Percentiles rank a stretch among this genome's conserved stretches.
These are phyloP conservation scores for Drosophila asahinai DNA, from an alignment of 1,140 invertebrate species.

Conservation along the genomic window DNA sequence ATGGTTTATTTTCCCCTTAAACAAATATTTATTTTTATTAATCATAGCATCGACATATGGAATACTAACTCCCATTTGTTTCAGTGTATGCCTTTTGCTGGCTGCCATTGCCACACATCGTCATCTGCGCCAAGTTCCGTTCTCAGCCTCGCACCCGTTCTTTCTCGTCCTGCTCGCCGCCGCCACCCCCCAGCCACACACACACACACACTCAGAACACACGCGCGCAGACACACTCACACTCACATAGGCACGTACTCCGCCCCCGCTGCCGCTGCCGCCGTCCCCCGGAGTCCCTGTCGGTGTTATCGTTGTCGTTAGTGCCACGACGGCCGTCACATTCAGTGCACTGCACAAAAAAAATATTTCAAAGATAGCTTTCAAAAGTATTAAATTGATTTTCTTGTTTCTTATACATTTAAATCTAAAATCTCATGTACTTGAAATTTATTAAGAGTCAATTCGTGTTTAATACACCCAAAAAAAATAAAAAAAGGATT, in stretches of 20 bases:
- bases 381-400: too few relatives aligned
- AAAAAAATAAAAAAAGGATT: too few relatives aligned
- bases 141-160: slow-evolving; percentile 47
- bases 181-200: slow-evolving; percentile 1
- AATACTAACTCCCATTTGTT: not conserved
- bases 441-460: too few relatives aligned
- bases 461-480: too few relatives aligned
- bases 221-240: slow-evolving; percentile 10
- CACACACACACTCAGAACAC: slow-evolving; percentile 4
- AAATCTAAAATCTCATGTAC: too few relatives aligned
- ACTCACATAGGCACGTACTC: slow-evolving; percentile 29
- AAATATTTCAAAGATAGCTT: too few relatives aligned
- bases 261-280: slow-evolving; percentile 1
- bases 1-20: too few relatives aligned
- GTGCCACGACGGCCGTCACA: slow-evolving; percentile 66
- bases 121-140: slow-evolving; percentile 68
- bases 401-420: too few relatives aligned
- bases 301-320: slow-evolving; percentile 68
- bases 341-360: slow-evolving; percentile 11
- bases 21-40: too few relatives aligned
- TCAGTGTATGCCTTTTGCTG: slow-evolving; percentile 57
- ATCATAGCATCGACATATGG: too few relatives aligned
- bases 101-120: slow-evolving; percentile 70
- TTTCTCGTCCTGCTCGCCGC: slow-evolving; percentile 20
- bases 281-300: slow-evolving; percentile 11